Conservation (phyloP, 2,888 invertebrate species). For the Drosophila vallismaia region DNA sequence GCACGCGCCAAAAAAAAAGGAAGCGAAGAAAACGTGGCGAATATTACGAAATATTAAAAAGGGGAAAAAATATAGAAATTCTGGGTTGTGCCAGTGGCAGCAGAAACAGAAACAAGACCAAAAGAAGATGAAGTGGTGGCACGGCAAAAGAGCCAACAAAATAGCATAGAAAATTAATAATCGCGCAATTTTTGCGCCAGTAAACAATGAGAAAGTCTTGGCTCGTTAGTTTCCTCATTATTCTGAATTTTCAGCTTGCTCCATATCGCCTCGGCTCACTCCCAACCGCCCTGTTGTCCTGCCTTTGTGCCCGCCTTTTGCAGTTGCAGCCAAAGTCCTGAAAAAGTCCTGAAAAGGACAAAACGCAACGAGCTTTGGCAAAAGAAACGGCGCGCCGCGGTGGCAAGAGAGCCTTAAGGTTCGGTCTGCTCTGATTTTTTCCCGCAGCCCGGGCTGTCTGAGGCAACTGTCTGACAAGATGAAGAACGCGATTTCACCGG, state of each 20-base stretch:
- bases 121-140: constrained; percentile 26
- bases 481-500: constrained; percentile 41
- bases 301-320: constrained; percentile 40
- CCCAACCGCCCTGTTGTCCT: constrained; percentile 5
- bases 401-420: constrained; percentile 40
- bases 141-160: constrained; percentile 56
- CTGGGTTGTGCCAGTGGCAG: constrained; percentile 60
- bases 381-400: constrained; percentile 28
- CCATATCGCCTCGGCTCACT: constrained; percentile 7
- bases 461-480: constrained; percentile 53
- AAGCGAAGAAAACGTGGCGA: constrained; percentile 51
- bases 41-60: constrained; percentile 72
- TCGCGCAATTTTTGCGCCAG: constrained; percentile 79
- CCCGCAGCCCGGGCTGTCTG: constrained; percentile 12
- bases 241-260: constrained; percentile 64
- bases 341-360: constrained; percentile 32
- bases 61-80: constrained; percentile 19
- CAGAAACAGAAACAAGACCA: constrained; percentile 41
- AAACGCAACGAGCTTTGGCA: constrained; percentile 31
- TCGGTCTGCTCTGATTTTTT: constrained; percentile 11
- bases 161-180: constrained; percentile 80
- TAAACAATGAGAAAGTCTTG: constrained; percentile 80
- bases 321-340: constrained; percentile 50
- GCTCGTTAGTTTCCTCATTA: constrained; percentile 80
- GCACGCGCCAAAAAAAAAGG: constrained; percentile 42